phyloP scores from a whole-genome alignment of 2,113 vertebrate species.

The Carassius auratus region DNA sequence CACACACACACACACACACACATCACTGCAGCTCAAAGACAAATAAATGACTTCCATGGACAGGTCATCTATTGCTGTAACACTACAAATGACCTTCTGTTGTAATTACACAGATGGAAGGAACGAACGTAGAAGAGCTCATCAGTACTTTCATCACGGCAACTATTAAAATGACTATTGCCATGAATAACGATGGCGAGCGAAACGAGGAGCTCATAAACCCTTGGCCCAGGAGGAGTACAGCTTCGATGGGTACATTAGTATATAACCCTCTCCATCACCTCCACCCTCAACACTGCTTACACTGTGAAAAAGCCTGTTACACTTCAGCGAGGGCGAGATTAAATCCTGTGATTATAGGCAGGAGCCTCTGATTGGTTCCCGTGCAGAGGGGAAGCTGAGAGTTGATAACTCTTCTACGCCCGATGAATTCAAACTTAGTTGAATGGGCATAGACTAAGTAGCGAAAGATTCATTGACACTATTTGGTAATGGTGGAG shows the following conservation, averaged over 20 bases:
- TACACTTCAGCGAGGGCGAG: slow-evolving; percentile 11
- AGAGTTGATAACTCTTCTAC: slow-evolving; percentile 30
- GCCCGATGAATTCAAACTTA: slow-evolving; percentile 14
- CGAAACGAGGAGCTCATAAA: slow-evolving; percentile 47
- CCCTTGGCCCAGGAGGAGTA: slow-evolving; percentile 25
- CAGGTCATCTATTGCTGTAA: background rate
- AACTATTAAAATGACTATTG: slow-evolving; percentile 42
- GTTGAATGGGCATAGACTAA: slow-evolving; percentile 21
- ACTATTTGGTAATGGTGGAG: slow-evolving; percentile 21
- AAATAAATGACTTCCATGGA: background rate
- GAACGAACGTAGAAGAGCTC: slow-evolving; percentile 21
- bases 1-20: no score
- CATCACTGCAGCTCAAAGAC: background rate
- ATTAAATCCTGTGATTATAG: slow-evolving; percentile 23
- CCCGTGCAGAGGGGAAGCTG: background rate
- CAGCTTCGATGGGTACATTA: slow-evolving; percentile 39
- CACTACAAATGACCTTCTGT: slow-evolving; percentile 16
- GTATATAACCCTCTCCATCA: slow-evolving; percentile 29
- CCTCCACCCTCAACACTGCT: slow-evolving; percentile 18
- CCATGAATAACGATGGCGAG: slow-evolving; percentile 34
- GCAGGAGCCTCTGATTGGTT: background rate
- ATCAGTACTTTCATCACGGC: slow-evolving; percentile 40
- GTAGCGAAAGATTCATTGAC: slow-evolving; percentile 29
- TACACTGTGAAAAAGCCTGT: slow-evolving; percentile 16
- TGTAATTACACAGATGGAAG: slow-evolving; percentile 14